Base-by-base conservation (phyloP, 30 jellyfish, hydroid and myxozoan genomes). In the Sanderia malayensis region DNA sequence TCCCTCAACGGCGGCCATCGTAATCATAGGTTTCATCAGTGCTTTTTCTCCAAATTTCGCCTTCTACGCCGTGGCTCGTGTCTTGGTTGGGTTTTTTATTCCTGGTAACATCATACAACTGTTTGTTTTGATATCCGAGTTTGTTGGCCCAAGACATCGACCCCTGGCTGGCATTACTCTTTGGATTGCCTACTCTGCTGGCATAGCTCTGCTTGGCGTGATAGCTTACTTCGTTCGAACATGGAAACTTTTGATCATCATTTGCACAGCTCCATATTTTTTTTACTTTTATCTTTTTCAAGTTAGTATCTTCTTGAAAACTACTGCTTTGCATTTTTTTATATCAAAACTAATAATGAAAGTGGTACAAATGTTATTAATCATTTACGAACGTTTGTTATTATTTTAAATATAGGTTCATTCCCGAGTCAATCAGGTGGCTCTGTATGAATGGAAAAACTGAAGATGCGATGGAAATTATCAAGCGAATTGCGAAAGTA, bases 351-450 rank as follows among this genome's bases (percentile, higher is more conserved):
- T n/a, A n/a, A n/a, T n/a, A n/a, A n/a, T n/a, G n/a, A n/a, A n/a
- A n/a, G n/a, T n/a, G n/a, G n/a, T n/a, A n/a, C n/a, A n/a, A n/a
- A n/a, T n/a, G n/a, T n/a, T n/a, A n/a, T n/a, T n/a, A n/a, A n/a
- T n/a, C n/a, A n/a, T n/a, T n/a, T 72, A 59, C 20, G 60, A 46
- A 2, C 77, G 78, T 1, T 72, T 79, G 78, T 28, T 49, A 2
- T 49, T 19, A 2, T 19, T 24, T 19, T 26, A 26, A 15, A n/a
- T 26, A 26, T 1, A 88, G 92, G 87, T 72, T 80, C 58, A 58
- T 88, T 44, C 97, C 97, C 10, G 97, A 88, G 58, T 88, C 97
- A 33, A 70, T 74, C 4, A 81, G 97, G 30, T 88, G 97, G 97
- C 68, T 80, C 27, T 66, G 86, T 11, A 52, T 88, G 11, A 76